Percentiles rank a stretch among this genome's conserved stretches.
These are phyloP conservation scores for Metopia argyrocephala DNA, from an alignment of 2,888 invertebrate genomes.

Conservation along the genomic window DNA sequence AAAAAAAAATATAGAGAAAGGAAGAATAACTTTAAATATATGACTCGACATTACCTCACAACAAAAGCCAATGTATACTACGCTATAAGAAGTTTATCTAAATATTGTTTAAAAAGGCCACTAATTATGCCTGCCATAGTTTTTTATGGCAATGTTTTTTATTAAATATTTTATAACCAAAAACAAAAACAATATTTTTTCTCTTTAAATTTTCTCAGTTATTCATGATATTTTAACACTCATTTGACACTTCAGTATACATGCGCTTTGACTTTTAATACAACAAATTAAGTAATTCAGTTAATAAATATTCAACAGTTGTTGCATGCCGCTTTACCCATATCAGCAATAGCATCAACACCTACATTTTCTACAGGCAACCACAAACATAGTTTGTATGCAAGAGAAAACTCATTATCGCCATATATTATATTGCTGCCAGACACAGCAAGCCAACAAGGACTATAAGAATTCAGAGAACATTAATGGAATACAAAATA, in stretches of 20 bases:
- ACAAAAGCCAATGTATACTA: too few relatives aligned
- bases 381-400: constrained; percentile 10
- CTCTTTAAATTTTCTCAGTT: neutral
- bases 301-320: constrained; percentile 18
- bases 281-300: neutral
- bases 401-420: constrained; percentile 29
- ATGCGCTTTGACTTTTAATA: neutral
- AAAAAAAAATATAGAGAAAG: too few relatives aligned
- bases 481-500: constrained; percentile 44
- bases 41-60: too few relatives aligned
- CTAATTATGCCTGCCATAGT: neutral
- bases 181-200: neutral
- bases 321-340: neutral
- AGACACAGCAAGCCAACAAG: neutral
- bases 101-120: too few relatives aligned
- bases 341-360: neutral
- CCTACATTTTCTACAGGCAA: neutral
- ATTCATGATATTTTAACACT: neutral
- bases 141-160: neutral
- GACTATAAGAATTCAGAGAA: neutral
- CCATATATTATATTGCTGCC: constrained; percentile 1
- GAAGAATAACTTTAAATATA: too few relatives aligned
- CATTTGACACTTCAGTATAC: neutral
- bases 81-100: too few relatives aligned
- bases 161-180: neutral